Conservation (phyloP, 1,140 invertebrate genomes). For the Nasonia vitripennis region DNA sequence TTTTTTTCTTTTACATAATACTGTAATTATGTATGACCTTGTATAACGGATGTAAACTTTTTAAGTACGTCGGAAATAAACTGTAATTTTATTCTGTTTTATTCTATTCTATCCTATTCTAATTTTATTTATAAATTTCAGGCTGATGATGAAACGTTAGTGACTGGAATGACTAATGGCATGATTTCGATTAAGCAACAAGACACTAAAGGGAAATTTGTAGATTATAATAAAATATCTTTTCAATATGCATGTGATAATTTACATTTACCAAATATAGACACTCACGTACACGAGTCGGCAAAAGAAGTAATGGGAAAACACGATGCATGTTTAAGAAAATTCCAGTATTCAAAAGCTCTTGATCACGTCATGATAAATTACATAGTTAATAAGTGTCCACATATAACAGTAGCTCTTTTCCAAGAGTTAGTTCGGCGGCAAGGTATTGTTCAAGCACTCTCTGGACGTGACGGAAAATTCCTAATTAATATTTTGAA, state of each 20-base stretch:
- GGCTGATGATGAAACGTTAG: slow-evolving; percentile 88
- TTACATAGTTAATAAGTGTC: slow-evolving; percentile 79
- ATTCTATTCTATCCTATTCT: too few species aligned
- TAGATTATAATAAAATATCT: slow-evolving; percentile 74
- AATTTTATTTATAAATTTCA: slow-evolving; percentile 73
- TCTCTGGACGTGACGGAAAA: slow-evolving; percentile 82
- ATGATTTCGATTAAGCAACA: slow-evolving; percentile 89
- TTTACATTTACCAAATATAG: slow-evolving; percentile 71
- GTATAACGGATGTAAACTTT: too few species aligned
- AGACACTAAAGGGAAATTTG: slow-evolving; percentile 71
- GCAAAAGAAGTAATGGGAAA: slow-evolving; percentile 73
- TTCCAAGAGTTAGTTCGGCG: slow-evolving; percentile 90
- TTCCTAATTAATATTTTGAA: slow-evolving; percentile 81
- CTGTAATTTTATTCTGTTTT: too few species aligned
- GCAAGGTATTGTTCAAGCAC: slow-evolving; percentile 82
- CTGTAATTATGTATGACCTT: too few species aligned
- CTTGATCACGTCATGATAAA: slow-evolving; percentile 83
- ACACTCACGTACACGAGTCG: slow-evolving; percentile 75
- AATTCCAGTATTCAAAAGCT: slow-evolving; percentile 89
- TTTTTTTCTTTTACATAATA: too few species aligned
- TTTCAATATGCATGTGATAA: slow-evolving; percentile 77
- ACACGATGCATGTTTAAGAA: slow-evolving; percentile 84
- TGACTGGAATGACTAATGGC: slow-evolving; percentile 94
- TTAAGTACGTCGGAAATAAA: too few species aligned
- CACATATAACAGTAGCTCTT: slow-evolving; percentile 86